A percentile compares a stretch with the other conserved stretches of the same genome.
Conservation (phyloP, 2,113 vertebrate species). For the Dipodomys stephensi region DNA sequence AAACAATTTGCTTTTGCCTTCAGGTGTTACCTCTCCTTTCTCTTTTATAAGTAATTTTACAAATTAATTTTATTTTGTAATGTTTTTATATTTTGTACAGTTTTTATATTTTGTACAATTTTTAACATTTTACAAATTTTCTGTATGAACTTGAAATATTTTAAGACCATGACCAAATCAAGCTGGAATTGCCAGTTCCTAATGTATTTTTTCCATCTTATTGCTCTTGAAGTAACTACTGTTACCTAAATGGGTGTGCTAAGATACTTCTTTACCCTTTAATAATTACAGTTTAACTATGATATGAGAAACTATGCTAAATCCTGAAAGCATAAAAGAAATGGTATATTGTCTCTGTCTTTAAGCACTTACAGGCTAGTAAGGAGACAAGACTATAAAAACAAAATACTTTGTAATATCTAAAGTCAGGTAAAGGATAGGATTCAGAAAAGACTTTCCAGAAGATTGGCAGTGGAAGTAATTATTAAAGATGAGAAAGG, state of each 20-base stretch:
- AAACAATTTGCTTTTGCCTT: not conserved
- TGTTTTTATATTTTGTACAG: no score
- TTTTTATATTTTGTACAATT: no score
- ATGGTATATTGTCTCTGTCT: not conserved
- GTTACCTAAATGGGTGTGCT: not conserved
- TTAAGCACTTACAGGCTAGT: not conserved
- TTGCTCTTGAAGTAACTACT: not conserved
- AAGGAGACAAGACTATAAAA: not conserved
- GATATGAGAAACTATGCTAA: not conserved
- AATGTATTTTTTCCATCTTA: not conserved
- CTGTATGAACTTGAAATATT: not conserved
- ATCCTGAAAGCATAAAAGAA: not conserved
- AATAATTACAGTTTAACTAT: not conserved
- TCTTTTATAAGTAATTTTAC: constrained; percentile 27
- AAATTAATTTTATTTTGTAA: not conserved
- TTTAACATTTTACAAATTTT: no score
- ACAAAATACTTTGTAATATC: not conserved
- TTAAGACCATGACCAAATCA: not conserved
- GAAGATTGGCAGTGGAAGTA: not conserved
- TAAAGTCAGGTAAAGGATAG: not conserved
- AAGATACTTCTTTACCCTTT: not conserved
- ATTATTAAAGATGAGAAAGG: not conserved
- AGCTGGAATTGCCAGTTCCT: not conserved
- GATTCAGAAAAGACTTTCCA: not conserved
- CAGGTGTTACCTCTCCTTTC: not conserved